Percentiles rank a stretch among this genome's conserved stretches.
These are phyloP conservation scores for Anaspis maculata DNA, from an alignment of 2,888 invertebrate genomes.

Conservation along the genomic window DNA sequence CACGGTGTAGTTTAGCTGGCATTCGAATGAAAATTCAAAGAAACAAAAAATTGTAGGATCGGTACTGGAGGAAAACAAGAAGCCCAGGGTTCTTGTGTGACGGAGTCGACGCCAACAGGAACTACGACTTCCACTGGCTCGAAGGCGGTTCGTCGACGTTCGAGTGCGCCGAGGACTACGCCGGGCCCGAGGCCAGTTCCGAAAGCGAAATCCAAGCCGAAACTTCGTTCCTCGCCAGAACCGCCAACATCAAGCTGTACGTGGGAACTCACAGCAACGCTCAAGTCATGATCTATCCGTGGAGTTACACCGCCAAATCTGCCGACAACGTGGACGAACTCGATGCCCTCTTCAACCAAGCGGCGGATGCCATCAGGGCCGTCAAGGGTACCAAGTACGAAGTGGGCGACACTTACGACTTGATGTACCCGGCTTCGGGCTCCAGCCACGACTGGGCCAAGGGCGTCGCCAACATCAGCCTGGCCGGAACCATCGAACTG, in stretches of 20 bases:
- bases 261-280: conserved; percentile 70
- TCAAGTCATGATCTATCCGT: conserved; percentile 59
- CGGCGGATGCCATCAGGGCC: conserved; percentile 40
- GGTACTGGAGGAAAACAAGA: conserved; percentile 27
- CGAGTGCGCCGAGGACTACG: conserved; percentile 43
- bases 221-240: conserved; percentile 46
- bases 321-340: conserved; percentile 45
- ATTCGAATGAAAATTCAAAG: neutral
- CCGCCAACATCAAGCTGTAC: conserved; percentile 52
- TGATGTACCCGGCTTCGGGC: conserved; percentile 51
- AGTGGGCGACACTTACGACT: conserved; percentile 42
- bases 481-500: conserved; percentile 58
- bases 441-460: conserved; percentile 60
- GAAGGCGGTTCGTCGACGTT: conserved; percentile 32
- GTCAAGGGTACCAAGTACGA: conserved; percentile 41
- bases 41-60: neutral
- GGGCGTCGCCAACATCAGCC: conserved; percentile 44
- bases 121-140: conserved; percentile 65
- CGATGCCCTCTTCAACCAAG: conserved; percentile 39
- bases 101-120: conserved; percentile 69
- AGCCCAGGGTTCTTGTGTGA: conserved; percentile 40
- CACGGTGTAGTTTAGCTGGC: neutral
- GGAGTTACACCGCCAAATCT: conserved; percentile 52
- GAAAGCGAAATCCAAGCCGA: conserved; percentile 52
- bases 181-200: conserved; percentile 42